Evolutionary conservation across 2,797 vertebrate species (phyloP).

Genomic region (Brachyrhaphis roseni): DNA sequence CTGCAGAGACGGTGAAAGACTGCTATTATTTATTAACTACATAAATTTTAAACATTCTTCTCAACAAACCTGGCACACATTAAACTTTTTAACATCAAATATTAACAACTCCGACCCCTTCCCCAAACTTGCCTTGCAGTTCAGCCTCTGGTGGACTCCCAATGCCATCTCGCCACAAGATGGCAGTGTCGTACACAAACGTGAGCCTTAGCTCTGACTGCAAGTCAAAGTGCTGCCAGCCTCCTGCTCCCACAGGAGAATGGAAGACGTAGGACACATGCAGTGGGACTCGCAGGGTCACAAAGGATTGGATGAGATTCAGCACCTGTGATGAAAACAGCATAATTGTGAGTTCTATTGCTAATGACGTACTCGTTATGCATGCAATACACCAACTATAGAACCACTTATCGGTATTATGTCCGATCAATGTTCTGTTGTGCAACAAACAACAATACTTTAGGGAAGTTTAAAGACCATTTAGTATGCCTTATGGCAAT

Average conservation of each 20-base stretch:
- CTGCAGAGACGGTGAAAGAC: conserved; percentile 67
- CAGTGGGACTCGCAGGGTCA: conserved; percentile 92
- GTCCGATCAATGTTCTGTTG: conserved; percentile 1
- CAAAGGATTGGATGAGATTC: conserved; percentile 95
- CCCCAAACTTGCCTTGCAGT: conserved; percentile 84
- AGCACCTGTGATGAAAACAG: conserved; percentile 82
- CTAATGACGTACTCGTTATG: background rate
- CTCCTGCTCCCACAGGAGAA: conserved; percentile 90
- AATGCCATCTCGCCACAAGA: conserved; percentile 94
- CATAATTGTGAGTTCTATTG: background rate
- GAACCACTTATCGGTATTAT: background rate
- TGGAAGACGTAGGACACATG: conserved; percentile 96
- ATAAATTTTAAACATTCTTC: background rate
- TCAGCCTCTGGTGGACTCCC: conserved; percentile 93
- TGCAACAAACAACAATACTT: background rate
- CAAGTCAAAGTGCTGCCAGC: conserved; percentile 97
- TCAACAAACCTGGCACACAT: conserved; percentile 1
- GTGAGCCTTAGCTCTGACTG: conserved; percentile 94
- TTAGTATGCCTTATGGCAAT: background rate
- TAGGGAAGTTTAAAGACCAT: background rate
- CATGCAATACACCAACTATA: conserved; percentile 4
- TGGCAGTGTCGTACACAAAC: conserved; percentile 98
- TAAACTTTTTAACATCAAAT: background rate
- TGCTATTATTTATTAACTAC: background rate
- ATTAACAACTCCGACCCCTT: background rate